These are phyloP conservation scores for Dromococcyx pavoninus DNA, from an alignment of 2,797 vertebrate genomes.

Conservation along the genomic window DNA sequence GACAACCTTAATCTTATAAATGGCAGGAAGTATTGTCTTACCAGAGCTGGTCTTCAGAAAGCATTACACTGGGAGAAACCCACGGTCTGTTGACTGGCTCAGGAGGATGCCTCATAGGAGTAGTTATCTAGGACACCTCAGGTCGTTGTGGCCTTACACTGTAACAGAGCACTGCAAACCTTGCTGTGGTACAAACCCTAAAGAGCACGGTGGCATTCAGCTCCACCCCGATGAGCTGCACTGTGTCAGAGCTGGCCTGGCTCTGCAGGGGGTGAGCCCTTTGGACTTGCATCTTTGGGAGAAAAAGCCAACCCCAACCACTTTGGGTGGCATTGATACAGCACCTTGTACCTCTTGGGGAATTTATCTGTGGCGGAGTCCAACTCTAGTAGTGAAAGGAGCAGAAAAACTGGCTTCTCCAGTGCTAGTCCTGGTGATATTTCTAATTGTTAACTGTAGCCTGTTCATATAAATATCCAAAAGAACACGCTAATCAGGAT, in stretches of 20 bases:
- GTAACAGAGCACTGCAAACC: rapidly evolving
- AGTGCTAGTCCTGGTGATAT: neutral
- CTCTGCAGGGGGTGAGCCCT: neutral
- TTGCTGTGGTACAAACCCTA: neutral
- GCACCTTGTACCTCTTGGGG: neutral
- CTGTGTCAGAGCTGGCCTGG: neutral
- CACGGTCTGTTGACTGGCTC: neutral
- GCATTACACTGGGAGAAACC: neutral
- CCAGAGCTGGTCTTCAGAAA: neutral
- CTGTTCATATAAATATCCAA: neutral
- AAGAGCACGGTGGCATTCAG: neutral
- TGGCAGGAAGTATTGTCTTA: neutral
- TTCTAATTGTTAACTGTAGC: neutral
- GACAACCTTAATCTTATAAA: neutral
- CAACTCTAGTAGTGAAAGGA: neutral
- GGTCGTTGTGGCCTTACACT: neutral
- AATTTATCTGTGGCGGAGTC: neutral
- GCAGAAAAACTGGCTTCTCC: neutral
- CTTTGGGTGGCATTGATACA: neutral
- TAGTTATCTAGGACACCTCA: neutral
- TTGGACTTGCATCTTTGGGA: neutral
- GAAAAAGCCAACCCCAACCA: neutral
- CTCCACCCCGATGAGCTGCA: rapidly evolving
- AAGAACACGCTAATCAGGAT: neutral
- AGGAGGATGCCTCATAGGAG: rapidly evolving